Evolutionary conservation across 2,797 vertebrate genomes (phyloP), one percentile per base, ranked within the genome.

Genomic region (Anas capensis): DNA sequence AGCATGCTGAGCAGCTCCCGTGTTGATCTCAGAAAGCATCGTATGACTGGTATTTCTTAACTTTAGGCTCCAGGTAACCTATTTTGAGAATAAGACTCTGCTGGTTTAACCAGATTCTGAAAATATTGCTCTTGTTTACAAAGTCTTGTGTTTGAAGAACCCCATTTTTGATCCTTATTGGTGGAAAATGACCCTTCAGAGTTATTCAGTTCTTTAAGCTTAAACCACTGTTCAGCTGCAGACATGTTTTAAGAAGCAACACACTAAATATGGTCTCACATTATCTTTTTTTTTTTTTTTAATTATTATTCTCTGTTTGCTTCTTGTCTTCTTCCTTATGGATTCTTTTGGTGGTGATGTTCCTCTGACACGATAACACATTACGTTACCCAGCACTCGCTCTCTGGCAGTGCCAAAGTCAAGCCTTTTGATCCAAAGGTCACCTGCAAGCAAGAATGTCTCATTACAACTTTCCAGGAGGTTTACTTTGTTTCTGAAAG

Each of bases 401-500:
- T 99, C 72, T 99, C 99, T 79, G 99, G 98, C 71, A 98, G 98
- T 38, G 98, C 98, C 97, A 99, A 98, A 95, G 98, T 99, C 92
- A 99, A 98, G 98, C 98, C 98, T 84, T 99, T 99, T 94, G 99
- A 99, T 92, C 99, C 99, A 69, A 98, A 98, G 96, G 97, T 98
- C 72, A 99, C 99, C 93, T 99, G 98, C 97, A 99, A 99, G 91
- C 98, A 99, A 96, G 99, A 99, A 97, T 99, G 99, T 97, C 98
- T 99, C 97, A 99, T 99, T 95, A 99, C 99, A 93, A 99, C 98
- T 49, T 99, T 99, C 97, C 99, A 99, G 96, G 99, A 99, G 68
- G 98, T 99, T 84, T 99, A 99, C 94, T 99, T 99, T 97, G 98
- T 99, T 94, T 99, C 99, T 70, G 98, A 99, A 97, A 99, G 99